Conservation (phyloP, 53 echinoderm and acorn worm species). For the Luidia sarsii region DNA sequence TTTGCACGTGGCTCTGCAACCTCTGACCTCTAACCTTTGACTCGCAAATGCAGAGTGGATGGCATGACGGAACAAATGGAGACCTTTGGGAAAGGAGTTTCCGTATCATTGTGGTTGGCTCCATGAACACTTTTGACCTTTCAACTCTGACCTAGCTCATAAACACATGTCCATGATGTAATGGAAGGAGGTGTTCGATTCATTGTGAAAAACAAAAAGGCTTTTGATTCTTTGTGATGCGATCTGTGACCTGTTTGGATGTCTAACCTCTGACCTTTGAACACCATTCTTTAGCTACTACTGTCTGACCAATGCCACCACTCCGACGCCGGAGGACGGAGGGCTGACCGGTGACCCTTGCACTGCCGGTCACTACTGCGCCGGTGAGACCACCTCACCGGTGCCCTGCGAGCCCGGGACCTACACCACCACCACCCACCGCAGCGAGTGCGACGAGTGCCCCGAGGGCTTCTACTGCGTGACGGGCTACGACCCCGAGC, state of each 20-base stretch:
- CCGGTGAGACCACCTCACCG: constrained; percentile 81
- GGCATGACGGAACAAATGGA: too few relatives aligned
- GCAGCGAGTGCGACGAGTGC: constrained; percentile 81
- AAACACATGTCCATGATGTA: too few relatives aligned
- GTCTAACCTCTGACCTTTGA: not conserved
- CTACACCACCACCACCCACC: constrained; percentile 91
- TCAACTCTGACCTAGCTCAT: too few relatives aligned
- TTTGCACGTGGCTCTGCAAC: too few relatives aligned
- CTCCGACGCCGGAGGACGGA: constrained; percentile 85
- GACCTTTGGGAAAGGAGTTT: too few relatives aligned
- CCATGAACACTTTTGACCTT: too few relatives aligned
- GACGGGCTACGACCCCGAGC: constrained; percentile 93
- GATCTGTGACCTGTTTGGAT: not conserved
- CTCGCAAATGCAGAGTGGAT: too few relatives aligned
- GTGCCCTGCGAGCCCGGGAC: constrained; percentile 92
- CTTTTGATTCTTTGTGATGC: too few relatives aligned
- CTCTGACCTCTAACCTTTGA: too few relatives aligned
- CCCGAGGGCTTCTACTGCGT: constrained; percentile 81
- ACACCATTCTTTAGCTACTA: constrained; percentile 73
- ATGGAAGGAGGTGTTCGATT: too few relatives aligned
- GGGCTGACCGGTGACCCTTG: constrained; percentile 93
- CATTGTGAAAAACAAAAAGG: too few relatives aligned
- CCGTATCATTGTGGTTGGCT: too few relatives aligned
- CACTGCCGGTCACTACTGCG: constrained; percentile 90
- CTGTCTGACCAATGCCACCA: constrained; percentile 75